Percentiles rank a stretch among this genome's conserved stretches.
These are phyloP conservation scores for Cryptophagus acutangulus DNA, from an alignment of 2,888 invertebrate species.

Conservation along the genomic window DNA sequence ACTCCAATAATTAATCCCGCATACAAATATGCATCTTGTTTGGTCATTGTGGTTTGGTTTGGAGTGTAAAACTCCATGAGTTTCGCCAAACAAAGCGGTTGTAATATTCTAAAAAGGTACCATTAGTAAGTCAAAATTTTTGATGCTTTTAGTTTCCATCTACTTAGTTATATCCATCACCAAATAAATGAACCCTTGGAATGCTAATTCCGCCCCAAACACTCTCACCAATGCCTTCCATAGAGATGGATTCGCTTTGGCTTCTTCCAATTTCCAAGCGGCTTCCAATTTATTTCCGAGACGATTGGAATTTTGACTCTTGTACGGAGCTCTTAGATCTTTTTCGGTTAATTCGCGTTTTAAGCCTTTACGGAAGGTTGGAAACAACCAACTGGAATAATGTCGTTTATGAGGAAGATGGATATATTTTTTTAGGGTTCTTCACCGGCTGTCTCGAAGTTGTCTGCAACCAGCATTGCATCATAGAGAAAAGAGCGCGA, in stretches of 20 bases:
- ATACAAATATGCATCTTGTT: slow-evolving; percentile 66
- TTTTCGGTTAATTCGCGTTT: slow-evolving; percentile 48
- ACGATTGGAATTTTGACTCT: slow-evolving; percentile 44
- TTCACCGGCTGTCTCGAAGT: no score
- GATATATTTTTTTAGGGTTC: no score
- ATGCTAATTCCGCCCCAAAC: slow-evolving; percentile 28
- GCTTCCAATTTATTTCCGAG: slow-evolving; percentile 46
- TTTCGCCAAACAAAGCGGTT: slow-evolving; percentile 35
- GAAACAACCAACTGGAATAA: slow-evolving; percentile 50
- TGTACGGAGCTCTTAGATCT: slow-evolving; percentile 49
- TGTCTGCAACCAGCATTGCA: no score
- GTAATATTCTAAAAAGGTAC: slow-evolving; percentile 27
- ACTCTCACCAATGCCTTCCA: slow-evolving; percentile 32
- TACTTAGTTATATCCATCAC: slow-evolving; percentile 25
- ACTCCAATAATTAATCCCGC: slow-evolving; percentile 53
- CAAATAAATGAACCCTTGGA: slow-evolving; percentile 20
- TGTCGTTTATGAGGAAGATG: no score
- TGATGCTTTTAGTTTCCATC: slow-evolving; percentile 4
- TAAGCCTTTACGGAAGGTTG: slow-evolving; percentile 48
- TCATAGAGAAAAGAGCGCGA: no score
- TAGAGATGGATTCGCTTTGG: slow-evolving; percentile 30
- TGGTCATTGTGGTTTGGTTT: slow-evolving; percentile 39
- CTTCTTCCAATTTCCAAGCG: slow-evolving; percentile 34
- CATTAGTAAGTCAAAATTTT: slow-evolving; percentile 5
- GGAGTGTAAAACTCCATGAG: slow-evolving; percentile 58